Base-by-base conservation (phyloP, 2,113 vertebrate species). In the Pelecanus crispus region DNA sequence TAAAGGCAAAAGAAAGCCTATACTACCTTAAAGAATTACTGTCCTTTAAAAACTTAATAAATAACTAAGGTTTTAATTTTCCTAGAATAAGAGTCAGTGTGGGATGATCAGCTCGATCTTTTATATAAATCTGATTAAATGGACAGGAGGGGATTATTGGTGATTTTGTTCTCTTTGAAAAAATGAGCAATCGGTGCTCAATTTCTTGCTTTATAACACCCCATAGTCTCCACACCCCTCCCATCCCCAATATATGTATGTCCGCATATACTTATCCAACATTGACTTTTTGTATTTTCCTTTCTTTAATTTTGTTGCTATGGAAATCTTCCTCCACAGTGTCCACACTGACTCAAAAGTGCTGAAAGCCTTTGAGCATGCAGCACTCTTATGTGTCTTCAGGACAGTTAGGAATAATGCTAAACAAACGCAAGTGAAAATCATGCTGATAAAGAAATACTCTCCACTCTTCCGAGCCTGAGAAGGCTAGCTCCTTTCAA, bases 281-380 rank as follows among this genome's bases (percentile, higher is more conserved):
- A 81, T 2, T 73, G 62, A 53, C 28, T 96, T 95, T 85, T 90
- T 31, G 32, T 93, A 83, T 94, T 97, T 95, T 81, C 44, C 53
- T 62, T 89, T 91, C 93, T 92, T 81, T 50, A 88, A 75, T 83
- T 81, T 83, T 74, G 97, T 98, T 98, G 96, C 97, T 96, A 97
- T 98, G 97, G 97, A 97, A 96, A 97, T 95, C 34, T 93, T 79
- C 56, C 61, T 47, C 77, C 49, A 61, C 55, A 78, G 45, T 56
- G 11, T 88, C 84, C 87, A 47, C 70, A 47, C 53, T 91, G 88
- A 94, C 72, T 97, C 81, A 93, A 79, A 94, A 93, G 59, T 31
- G 58, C 29, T 78, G 75, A 78, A 88, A 81, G 50, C n/a, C 77
- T 79, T 47, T 93, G 56, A 91, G 74, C 47, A 17, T 78, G 53